phyloP scores from a whole-genome alignment of 2,888 invertebrate genomes.

The Thelaira solivaga region DNA sequence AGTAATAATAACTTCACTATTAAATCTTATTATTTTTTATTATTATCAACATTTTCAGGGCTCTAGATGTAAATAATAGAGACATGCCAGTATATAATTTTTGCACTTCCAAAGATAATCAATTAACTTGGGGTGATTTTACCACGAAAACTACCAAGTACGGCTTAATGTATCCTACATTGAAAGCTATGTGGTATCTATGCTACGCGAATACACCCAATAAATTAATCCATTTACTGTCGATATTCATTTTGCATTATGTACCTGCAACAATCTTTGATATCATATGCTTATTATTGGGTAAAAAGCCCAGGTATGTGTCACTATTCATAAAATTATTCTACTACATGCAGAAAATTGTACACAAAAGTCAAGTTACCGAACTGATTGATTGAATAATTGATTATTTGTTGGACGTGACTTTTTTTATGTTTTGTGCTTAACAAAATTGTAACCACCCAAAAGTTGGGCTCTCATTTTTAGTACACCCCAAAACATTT shows the following conservation, averaged over 20 bases:
- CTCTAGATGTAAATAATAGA: constrained; percentile 66
- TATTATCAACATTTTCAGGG: constrained; percentile 39
- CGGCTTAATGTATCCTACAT: constrained; percentile 80
- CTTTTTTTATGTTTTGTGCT: too few relatives aligned
- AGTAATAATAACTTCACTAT: background rate
- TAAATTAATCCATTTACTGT: constrained; percentile 79
- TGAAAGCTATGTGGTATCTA: constrained; percentile 84
- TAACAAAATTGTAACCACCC: too few relatives aligned
- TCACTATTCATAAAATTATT: too few relatives aligned
- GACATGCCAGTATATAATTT: constrained; percentile 89
- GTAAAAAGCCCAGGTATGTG: constrained; percentile 81
- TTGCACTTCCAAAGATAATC: constrained; percentile 89
- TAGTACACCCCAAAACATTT: too few relatives aligned
- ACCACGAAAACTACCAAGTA: constrained; percentile 80
- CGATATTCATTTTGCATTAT: constrained; percentile 82
- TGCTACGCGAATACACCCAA: constrained; percentile 80
- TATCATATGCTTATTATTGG: constrained; percentile 78
- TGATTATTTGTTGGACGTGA: too few relatives aligned
- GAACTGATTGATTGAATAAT: too few relatives aligned
- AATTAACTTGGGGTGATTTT: constrained; percentile 86
- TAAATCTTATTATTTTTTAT: background rate
- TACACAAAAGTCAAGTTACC: too few relatives aligned
- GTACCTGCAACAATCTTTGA: constrained; percentile 83
- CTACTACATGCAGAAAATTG: too few relatives aligned
- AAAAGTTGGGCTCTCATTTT: too few relatives aligned